A percentile compares a stretch with the other conserved stretches of the same genome.
phyloP scores from a whole-genome alignment of 2,797 vertebrate species.

The Notamacropus eugenii region DNA sequence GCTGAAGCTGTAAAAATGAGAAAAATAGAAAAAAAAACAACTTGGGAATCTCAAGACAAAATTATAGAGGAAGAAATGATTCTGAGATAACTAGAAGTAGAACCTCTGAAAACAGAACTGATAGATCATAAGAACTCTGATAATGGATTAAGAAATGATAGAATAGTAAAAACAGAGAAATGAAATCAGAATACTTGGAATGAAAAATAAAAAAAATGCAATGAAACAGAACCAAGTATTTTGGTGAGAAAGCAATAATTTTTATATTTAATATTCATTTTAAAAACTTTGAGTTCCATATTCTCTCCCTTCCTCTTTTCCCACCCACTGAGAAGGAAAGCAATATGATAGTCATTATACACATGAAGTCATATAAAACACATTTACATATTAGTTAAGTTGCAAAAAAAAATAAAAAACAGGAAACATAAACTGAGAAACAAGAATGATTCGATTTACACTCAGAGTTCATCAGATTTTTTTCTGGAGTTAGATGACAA shows the following conservation, averaged over 20 bases:
- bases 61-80: not conserved
- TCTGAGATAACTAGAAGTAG: not conserved
- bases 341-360: too few relatives aligned
- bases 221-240: not conserved
- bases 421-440: too few relatives aligned
- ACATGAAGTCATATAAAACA: too few relatives aligned
- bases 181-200: not conserved
- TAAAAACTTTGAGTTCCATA: too few relatives aligned
- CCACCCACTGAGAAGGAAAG: too few relatives aligned
- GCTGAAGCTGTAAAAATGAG: not conserved
- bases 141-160: not conserved
- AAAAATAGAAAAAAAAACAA: not conserved
- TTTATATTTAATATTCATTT: too few relatives aligned
- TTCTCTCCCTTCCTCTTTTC: too few relatives aligned
- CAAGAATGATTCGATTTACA: too few relatives aligned
- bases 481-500: too few relatives aligned
- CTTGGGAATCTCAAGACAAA: not conserved
- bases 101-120: not conserved
- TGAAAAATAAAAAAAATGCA: not conserved
- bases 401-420: too few relatives aligned
- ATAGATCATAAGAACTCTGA: not conserved
- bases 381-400: too few relatives aligned
- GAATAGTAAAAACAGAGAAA: not conserved
- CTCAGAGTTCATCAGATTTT: too few relatives aligned
- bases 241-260: not conserved